Percentiles rank a stretch among this genome's conserved stretches.
Conservation (phyloP, 2,797 vertebrate species). For the Anolis apletophallus region DNA sequence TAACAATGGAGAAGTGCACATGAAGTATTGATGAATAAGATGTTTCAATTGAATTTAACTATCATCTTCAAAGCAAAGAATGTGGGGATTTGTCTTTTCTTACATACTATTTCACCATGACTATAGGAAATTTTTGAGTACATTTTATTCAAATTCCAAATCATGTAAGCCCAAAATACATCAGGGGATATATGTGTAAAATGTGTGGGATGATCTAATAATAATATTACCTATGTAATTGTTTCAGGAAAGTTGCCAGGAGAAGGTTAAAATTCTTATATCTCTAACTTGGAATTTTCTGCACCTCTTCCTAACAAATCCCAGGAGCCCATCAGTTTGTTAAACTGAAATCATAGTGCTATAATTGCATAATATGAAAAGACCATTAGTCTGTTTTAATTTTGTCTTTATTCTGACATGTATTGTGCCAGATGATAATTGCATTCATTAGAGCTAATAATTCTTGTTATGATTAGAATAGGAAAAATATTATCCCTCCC, state of each 20-base stretch:
- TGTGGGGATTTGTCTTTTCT: neutral
- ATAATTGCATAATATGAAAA: too few species aligned
- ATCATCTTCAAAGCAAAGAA: neutral
- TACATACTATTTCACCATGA: neutral
- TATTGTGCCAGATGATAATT: neutral
- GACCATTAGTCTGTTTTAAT: neutral
- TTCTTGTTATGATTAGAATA: too few species aligned
- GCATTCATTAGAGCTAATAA: too few species aligned
- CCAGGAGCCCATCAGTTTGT: too few species aligned
- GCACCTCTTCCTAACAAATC: too few species aligned
- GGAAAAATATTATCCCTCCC: neutral
- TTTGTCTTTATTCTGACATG: neutral
- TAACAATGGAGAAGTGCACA: conserved; percentile 62
- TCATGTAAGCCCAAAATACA: neutral
- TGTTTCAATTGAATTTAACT: conserved; percentile 47
- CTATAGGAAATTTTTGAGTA: neutral
- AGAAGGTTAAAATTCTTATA: neutral
- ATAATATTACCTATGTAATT: neutral
- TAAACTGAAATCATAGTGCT: too few species aligned
- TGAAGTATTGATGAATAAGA: conserved; percentile 56
- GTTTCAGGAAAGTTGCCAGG: neutral
- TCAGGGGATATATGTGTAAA: neutral
- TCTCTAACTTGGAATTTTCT: neutral
- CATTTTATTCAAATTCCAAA: neutral
- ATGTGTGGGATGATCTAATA: neutral